Conservation (phyloP, 1,140 invertebrate species). For the Diachasmimorpha longicaudata region DNA sequence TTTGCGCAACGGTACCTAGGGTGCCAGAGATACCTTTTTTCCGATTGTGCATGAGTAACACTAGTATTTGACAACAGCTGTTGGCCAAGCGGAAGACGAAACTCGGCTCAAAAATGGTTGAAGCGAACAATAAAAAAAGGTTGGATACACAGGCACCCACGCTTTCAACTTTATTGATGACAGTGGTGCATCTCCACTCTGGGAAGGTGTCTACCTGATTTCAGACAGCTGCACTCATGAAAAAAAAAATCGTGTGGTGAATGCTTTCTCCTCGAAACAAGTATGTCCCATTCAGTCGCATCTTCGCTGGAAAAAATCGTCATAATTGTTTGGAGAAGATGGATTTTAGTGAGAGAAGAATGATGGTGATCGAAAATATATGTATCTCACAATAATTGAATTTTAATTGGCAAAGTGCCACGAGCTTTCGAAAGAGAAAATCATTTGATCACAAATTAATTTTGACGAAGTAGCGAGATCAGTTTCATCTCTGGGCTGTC, state of each 20-base stretch:
- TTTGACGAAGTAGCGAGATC: too few relatives aligned
- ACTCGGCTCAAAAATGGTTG: background rate
- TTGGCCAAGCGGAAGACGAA: background rate
- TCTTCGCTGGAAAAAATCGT: background rate
- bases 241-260: background rate
- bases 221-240: background rate
- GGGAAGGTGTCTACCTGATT: constrained; percentile 14
- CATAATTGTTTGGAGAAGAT: too few relatives aligned
- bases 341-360: too few relatives aligned
- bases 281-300: background rate
- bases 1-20: background rate
- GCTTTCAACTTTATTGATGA: constrained; percentile 31
- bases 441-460: too few relatives aligned
- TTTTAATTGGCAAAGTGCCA: too few relatives aligned
- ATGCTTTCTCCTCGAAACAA: background rate
- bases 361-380: too few relatives aligned
- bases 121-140: constrained; percentile 5
- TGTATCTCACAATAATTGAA: too few relatives aligned
- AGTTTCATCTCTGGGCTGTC: too few relatives aligned
- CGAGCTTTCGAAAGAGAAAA: too few relatives aligned
- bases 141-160: constrained; percentile 36
- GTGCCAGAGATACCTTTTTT: background rate
- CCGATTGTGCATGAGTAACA: background rate
- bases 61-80: background rate
- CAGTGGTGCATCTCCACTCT: constrained; percentile 29